These are phyloP conservation scores for Ciona savignyi DNA, from an alignment of 23 tunicate genomes.

Conservation along the genomic window DNA sequence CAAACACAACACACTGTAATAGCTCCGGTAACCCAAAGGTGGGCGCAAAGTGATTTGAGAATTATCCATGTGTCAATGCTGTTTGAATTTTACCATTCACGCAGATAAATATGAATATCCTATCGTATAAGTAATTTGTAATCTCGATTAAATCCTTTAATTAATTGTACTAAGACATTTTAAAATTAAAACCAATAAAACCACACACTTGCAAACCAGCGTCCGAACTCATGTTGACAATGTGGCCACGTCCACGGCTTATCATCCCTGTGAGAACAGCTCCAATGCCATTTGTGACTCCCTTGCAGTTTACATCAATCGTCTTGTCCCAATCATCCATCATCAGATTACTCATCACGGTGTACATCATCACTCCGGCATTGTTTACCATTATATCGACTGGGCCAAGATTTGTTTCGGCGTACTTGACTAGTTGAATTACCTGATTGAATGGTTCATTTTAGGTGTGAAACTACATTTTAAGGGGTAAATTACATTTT, in stretches of 20 bases:
- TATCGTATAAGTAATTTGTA: too few species aligned
- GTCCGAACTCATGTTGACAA: constrained; percentile 85
- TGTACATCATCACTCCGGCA: constrained; percentile 84
- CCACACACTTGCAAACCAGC: constrained; percentile 85
- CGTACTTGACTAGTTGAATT: constrained; percentile 18
- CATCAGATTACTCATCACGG: constrained; percentile 59
- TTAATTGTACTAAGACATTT: too few species aligned
- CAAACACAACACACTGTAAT: too few species aligned
- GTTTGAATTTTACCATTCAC: too few species aligned
- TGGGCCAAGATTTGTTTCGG: constrained; percentile 37
- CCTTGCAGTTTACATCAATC: constrained; percentile 81
- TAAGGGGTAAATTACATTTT: not conserved
- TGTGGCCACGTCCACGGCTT: constrained; percentile 45
- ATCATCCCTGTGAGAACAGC: constrained; percentile 83
- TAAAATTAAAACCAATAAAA: too few species aligned
- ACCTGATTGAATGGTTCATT: too few species aligned
- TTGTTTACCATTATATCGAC: constrained; percentile 81
- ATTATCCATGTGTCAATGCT: too few species aligned
- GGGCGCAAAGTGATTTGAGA: too few species aligned
- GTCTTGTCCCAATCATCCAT: constrained; percentile 82
- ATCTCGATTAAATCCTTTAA: too few species aligned
- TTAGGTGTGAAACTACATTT: too few species aligned
- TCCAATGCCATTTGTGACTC: constrained; percentile 73
- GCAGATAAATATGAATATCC: too few species aligned
- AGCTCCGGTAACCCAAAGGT: too few species aligned